Percentiles rank a stretch among this genome's conserved stretches.
Conservation (phyloP, 1,140 invertebrate genomes). For the Macrocentrus cingulum region DNA sequence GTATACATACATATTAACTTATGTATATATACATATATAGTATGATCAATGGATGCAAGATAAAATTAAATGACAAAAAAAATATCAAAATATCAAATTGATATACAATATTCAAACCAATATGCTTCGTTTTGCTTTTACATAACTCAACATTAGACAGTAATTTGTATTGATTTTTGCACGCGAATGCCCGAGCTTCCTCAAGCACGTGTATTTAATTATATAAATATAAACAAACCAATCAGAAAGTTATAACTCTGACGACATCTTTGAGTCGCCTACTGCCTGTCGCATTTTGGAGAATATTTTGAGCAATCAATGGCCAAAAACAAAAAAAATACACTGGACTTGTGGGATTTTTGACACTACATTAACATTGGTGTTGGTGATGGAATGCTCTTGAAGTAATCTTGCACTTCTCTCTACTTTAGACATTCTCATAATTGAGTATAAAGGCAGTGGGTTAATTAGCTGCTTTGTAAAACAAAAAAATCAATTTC, state of each 20-base stretch:
- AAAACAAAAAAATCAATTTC: constrained; percentile 39
- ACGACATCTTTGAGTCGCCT: constrained; percentile 9
- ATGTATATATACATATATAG: too few relatives aligned
- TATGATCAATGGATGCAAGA: constrained; percentile 10
- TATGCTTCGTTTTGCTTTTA: constrained; percentile 9
- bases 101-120: neutral
- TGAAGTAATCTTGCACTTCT: constrained; percentile 24
- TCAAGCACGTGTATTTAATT: constrained; percentile 3
- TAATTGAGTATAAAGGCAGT: constrained; percentile 14
- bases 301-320: neutral
- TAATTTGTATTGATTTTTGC: constrained; percentile 21
- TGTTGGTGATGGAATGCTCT: constrained; percentile 50
- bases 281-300: constrained; percentile 5
- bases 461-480: constrained; percentile 21
- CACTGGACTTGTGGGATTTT: neutral
- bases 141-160: constrained; percentile 2
- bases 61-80: neutral
- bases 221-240: neutral
- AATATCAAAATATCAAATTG: too few relatives aligned
- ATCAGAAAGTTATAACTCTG: neutral
- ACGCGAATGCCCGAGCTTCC: constrained; percentile 25
- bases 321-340: neutral
- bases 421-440: constrained; percentile 1
- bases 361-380: constrained; percentile 25
- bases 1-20: too few relatives aligned